Conservation (phyloP, 2,888 invertebrate species). For the Diaphora mendica region DNA sequence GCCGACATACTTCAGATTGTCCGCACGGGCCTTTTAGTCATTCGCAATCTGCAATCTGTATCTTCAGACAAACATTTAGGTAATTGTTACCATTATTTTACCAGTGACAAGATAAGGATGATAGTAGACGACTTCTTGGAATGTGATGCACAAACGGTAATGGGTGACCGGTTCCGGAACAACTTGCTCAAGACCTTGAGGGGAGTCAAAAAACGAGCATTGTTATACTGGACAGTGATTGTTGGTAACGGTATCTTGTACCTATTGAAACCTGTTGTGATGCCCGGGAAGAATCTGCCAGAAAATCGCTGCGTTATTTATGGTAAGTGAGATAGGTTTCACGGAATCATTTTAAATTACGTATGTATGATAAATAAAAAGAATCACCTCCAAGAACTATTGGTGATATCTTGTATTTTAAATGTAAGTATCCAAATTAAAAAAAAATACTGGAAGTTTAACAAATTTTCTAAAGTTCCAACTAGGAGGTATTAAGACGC, state of each 20-base stretch:
- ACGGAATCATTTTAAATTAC: too few relatives aligned
- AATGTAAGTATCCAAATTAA: too few relatives aligned
- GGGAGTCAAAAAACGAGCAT: constrained; percentile 26
- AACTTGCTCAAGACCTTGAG: constrained; percentile 34
- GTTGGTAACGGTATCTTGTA: constrained; percentile 26
- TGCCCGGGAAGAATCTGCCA: constrained; percentile 25
- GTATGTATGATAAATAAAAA: too few relatives aligned
- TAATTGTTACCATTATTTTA: background rate
- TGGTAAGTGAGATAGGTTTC: constrained; percentile 13
- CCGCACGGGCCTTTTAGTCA: background rate
- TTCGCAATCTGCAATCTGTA: background rate
- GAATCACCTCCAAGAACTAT: too few relatives aligned
- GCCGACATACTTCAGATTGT: too few relatives aligned
- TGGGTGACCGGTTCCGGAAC: constrained; percentile 36
- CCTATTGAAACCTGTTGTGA: constrained; percentile 17
- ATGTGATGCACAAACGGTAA: constrained; percentile 35
- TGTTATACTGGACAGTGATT: constrained; percentile 31
- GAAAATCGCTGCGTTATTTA: constrained; percentile 26
- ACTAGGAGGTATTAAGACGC: too few relatives aligned
- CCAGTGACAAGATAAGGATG: constrained; percentile 36
- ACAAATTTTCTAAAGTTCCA: too few relatives aligned
- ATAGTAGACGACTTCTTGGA: constrained; percentile 38
- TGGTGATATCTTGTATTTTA: too few relatives aligned
- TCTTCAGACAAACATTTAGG: background rate
- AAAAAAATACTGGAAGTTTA: too few relatives aligned